These are phyloP conservation scores for Merodon equestris DNA, from an alignment of 2,888 invertebrate genomes.

Conservation along the genomic window DNA sequence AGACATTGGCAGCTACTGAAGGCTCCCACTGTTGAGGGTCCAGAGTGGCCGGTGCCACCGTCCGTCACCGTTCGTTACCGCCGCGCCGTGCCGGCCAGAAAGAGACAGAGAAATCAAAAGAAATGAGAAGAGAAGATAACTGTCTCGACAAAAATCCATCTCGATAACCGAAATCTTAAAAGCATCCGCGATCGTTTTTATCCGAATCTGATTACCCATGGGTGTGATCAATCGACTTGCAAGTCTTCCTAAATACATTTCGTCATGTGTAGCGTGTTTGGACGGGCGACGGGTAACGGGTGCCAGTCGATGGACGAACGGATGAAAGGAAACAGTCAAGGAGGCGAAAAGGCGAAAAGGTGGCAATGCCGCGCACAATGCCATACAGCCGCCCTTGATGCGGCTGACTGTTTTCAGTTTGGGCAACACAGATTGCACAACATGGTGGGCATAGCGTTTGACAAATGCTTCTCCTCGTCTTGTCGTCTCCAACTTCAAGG, in stretches of 20 bases:
- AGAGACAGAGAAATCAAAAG: not conserved
- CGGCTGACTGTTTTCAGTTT: constrained; percentile 16
- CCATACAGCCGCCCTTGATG: constrained; percentile 51
- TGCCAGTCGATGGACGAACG: constrained; percentile 13
- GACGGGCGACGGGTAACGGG: constrained; percentile 23
- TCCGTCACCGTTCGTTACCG: not conserved
- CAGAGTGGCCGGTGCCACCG: not conserved
- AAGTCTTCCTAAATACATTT: constrained; percentile 52
- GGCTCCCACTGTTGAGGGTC: constrained; percentile 58
- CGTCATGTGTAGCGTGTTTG: constrained; percentile 61
- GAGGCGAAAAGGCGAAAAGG: constrained; percentile 15
- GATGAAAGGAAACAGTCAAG: constrained; percentile 8
- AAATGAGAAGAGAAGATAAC: constrained; percentile 23
- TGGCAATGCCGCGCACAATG: constrained; percentile 34
- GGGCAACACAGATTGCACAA: constrained; percentile 60
- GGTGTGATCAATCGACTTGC: constrained; percentile 66
- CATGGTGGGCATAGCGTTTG: constrained; percentile 65
- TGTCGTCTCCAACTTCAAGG: constrained; percentile 32
- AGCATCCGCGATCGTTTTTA: constrained; percentile 68
- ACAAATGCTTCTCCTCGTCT: constrained; percentile 59
- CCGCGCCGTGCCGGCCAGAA: not conserved
- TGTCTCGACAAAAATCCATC: constrained; percentile 35
- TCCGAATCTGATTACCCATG: constrained; percentile 69
- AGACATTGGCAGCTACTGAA: constrained; percentile 68
- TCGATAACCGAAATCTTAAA: constrained; percentile 68